Base-by-base conservation (phyloP, 2,113 vertebrate genomes). In the Lota lota region DNA sequence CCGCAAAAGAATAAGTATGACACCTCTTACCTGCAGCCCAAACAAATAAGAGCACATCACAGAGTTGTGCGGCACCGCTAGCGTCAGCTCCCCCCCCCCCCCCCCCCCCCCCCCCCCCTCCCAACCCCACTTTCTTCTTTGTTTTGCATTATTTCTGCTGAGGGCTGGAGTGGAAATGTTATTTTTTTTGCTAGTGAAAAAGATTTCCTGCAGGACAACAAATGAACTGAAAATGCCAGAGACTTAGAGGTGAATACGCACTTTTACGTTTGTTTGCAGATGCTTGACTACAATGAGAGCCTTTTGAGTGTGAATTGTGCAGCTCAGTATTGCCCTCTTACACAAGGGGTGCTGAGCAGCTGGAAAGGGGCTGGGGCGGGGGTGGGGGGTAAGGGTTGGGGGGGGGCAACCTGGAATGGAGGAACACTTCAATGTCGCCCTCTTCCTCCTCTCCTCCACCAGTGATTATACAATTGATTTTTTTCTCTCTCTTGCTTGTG, bases 391-490 rank as follows among this genome's bases (percentile, higher is more conserved):
- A 33, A 4, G 28, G 40, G 28, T 82, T 59, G 86, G 78, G 83
- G 78, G 85, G 83, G 83, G 84, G 83, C 81, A 78, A 86, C 76
- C 88, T 81, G 76, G 80, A 84, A 86, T 78, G 73, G 76, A 82
- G 84, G 81, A 88, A 87, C 82, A 78, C 84, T 89, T 89, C 84
- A 87, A 84, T 87, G 79, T 87, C 73, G 85, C 86, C 87, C 80
- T 78, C 85, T 88, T 85, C 84, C 81, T 77, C 77, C 64, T 83
- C 84, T 88, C 80, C 72, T 83, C 85, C 70, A 79, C 79, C 72
- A 87, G 74, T 91, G 88, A 91, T 92, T 91, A 89, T 87, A 89
- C 88, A 87, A 90, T 92, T 83, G 87, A 88, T 90, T 89, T 88
- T 85, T 85, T 83, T n/a, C 53, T 18, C 53, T n/a, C 53, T n/a